phyloP scores from a whole-genome alignment of 2,113 vertebrate genomes.

The Platysternon megacephalum region DNA sequence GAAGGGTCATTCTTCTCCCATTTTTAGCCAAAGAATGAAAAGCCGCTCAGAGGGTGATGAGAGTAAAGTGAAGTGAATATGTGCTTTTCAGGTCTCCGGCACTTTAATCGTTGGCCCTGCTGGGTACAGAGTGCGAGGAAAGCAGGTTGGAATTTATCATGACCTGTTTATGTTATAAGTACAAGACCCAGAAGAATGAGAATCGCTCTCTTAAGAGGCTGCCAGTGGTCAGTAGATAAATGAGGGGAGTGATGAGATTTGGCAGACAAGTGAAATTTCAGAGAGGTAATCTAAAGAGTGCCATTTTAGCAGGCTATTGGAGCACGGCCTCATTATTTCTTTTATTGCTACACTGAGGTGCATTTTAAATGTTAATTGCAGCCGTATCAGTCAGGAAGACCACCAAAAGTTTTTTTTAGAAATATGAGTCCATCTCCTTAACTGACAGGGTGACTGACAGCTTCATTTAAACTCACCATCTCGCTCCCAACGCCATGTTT shows the following conservation, averaged over 20 bases:
- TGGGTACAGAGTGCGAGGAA: background rate
- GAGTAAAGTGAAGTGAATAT: background rate
- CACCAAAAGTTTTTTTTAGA: background rate
- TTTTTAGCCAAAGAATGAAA: background rate
- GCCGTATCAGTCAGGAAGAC: background rate
- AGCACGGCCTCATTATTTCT: slow-evolving; percentile 71
- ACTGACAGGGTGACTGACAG: background rate
- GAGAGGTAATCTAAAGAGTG: slow-evolving; percentile 72
- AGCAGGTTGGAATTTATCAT: background rate
- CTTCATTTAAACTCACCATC: background rate
- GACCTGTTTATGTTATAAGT: background rate
- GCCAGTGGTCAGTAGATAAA: background rate
- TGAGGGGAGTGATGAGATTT: slow-evolving; percentile 55
- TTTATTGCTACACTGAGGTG: slow-evolving; percentile 45
- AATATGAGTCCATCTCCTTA: background rate
- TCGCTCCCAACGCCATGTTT: background rate
- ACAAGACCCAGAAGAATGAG: background rate
- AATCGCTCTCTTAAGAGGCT: background rate
- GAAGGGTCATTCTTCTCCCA: background rate
- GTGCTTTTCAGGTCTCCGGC: background rate
- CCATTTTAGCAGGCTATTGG: slow-evolving; percentile 55
- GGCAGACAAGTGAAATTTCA: slow-evolving; percentile 71
- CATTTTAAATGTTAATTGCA: background rate
- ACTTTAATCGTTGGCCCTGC: background rate
- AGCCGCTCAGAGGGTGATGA: rapidly evolving